Base-by-base conservation (phyloP, 2,888 invertebrate species). In the Isoperla grammatica region DNA sequence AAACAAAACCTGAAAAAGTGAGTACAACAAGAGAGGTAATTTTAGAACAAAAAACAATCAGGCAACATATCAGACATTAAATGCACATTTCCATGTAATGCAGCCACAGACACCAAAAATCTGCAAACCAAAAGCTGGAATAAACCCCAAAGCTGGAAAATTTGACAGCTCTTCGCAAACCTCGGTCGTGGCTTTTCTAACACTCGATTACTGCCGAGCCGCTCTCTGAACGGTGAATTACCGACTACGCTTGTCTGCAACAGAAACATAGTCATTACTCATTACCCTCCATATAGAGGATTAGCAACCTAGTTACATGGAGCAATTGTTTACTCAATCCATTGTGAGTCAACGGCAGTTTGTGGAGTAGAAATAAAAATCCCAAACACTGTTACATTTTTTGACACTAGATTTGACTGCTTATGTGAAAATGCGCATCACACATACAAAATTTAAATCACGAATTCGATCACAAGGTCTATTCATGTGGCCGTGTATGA, bases 211-310 rank as follows among this genome's bases (percentile, higher is more conserved):
- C 91, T 92, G 74, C 92, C 92, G 66, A 92, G 81, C 65, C 93
- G 84, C 78, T 93, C 94, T 72, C 93, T 82, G 80, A 91, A 92
- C 69, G 91, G 90, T 68, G 90, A 91, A 78, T 85, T 89, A 63
- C 80, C 78, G 60, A 78, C 79, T 68, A 77, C 75, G 69, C 78
- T 79, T 69, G 78, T 80, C 82, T 82, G 81, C 66, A 81, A 79
- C 72, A 65, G 64, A 70, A 79, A 79, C 67, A 79, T 78, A 69
- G 29, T 8, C 29, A 29, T 29, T 29, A 29, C 4, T n/a, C n/a
- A n/a, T n/a, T n/a, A n/a, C 81, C 81, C 75, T 79, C 76, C 77
- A 78, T 74, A 19, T 35, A 63, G 68, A 66, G 67, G 66, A 43
- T 43, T n/a, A n/a, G n/a, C n/a, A n/a, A n/a, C n/a, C n/a, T n/a